Conservation (phyloP, 2,888 invertebrate genomes). For the Meloe dianella region DNA sequence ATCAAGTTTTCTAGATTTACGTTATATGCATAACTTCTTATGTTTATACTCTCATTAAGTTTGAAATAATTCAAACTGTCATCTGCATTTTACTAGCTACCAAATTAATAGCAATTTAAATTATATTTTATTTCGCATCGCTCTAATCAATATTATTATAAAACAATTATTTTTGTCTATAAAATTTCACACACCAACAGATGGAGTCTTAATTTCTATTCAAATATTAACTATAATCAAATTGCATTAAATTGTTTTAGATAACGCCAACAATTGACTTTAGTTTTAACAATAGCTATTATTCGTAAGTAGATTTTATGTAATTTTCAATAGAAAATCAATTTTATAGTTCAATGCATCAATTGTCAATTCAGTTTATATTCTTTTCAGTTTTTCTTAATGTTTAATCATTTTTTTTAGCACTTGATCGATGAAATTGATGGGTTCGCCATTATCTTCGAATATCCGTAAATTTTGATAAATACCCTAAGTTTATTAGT, state of each 20-base stretch:
- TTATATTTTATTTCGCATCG: conserved; percentile 27
- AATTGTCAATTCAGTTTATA: background rate
- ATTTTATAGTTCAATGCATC: conserved; percentile 1
- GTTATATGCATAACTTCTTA: conserved; percentile 36
- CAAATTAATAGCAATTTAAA: conserved; percentile 34
- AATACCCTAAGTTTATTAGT: background rate
- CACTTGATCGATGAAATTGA: background rate
- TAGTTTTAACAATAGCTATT: conserved; percentile 7
- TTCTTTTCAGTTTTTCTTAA: background rate
- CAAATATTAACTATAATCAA: background rate
- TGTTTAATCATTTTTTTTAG: background rate
- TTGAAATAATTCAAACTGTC: conserved; percentile 35
- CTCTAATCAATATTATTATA: conserved; percentile 19
- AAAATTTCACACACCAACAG: background rate
- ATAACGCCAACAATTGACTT: conserved; percentile 10
- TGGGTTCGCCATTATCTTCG: background rate
- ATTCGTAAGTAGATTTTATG: conserved; percentile 13
- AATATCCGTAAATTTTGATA: background rate
- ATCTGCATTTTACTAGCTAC: conserved; percentile 35
- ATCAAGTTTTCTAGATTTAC: conserved; percentile 32
- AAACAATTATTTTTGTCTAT: conserved; percentile 7
- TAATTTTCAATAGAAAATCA: conserved; percentile 10
- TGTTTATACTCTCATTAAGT: conserved; percentile 35
- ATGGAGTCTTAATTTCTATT: background rate
- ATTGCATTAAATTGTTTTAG: conserved; percentile 10